These are phyloP conservation scores for Harlomillsia oculata DNA, from an alignment of 1,140 invertebrate species.

Conservation along the genomic window DNA sequence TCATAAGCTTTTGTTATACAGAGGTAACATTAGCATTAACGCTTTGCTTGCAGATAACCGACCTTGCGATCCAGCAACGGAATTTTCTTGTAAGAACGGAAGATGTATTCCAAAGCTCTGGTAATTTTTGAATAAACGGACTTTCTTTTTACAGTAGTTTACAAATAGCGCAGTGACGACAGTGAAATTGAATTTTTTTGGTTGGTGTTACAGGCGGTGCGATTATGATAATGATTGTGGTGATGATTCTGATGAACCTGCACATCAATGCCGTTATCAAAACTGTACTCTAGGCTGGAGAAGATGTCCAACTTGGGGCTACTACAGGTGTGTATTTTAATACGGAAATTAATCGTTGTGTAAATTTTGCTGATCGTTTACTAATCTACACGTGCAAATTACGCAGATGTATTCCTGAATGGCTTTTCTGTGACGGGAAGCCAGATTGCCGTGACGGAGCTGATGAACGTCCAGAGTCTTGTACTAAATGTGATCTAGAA, in stretches of 20 bases:
- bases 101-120: constrained; percentile 91
- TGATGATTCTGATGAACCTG: constrained; percentile 87
- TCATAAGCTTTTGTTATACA: too few species aligned
- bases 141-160: too few species aligned
- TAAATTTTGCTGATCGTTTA: neutral
- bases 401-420: constrained; percentile 75
- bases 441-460: constrained; percentile 77
- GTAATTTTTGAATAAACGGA: too few species aligned
- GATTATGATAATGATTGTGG: constrained; percentile 43
- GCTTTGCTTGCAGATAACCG: constrained; percentile 53
- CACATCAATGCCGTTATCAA: constrained; percentile 72
- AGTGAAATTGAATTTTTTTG: too few species aligned
- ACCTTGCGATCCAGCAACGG: constrained; percentile 67
- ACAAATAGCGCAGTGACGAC: too few species aligned
- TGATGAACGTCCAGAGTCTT: constrained; percentile 78
- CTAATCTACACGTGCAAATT: neutral
- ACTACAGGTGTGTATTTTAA: constrained; percentile 64
- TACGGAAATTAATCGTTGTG: too few species aligned
- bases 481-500: constrained; percentile 72
- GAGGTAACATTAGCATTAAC: too few species aligned
- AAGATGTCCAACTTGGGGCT: constrained; percentile 74
- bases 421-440: constrained; percentile 90
- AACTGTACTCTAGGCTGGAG: constrained; percentile 89
- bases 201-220: neutral
- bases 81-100: constrained; percentile 80